Percentiles rank a stretch among this genome's conserved stretches.
Conservation (phyloP, 2,888 invertebrate genomes). For the Operophtera brumata region DNA sequence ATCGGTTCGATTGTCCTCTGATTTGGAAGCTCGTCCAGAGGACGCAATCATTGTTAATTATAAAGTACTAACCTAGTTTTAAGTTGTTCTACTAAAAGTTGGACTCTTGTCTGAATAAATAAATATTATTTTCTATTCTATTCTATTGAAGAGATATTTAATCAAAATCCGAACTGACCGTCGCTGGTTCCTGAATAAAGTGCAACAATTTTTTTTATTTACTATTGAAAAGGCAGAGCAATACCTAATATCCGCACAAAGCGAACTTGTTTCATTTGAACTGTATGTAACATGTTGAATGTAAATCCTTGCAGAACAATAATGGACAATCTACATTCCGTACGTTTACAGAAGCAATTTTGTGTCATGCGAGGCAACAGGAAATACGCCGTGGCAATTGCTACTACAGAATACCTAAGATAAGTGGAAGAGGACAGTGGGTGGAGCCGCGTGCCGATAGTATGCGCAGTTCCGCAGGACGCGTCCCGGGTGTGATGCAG, state of each 20-base stretch:
- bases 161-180: too few relatives aligned
- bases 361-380: conserved; percentile 66
- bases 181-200: too few relatives aligned
- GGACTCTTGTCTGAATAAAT: too few relatives aligned
- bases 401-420: conserved; percentile 30
- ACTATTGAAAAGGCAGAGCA: conserved; percentile 20
- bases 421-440: conserved; percentile 7
- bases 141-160: too few relatives aligned
- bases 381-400: conserved; percentile 62
- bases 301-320: conserved; percentile 55
- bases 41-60: too few relatives aligned
- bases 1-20: too few relatives aligned
- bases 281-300: conserved; percentile 32
- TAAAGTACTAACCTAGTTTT: too few relatives aligned
- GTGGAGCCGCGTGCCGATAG: background rate
- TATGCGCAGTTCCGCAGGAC: background rate
- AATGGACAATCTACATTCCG: conserved; percentile 72
- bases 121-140: too few relatives aligned
- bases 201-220: background rate
- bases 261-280: conserved; percentile 19
- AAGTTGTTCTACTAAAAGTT: too few relatives aligned
- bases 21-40: too few relatives aligned
- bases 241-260: conserved; percentile 18
- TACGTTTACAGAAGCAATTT: conserved; percentile 71
- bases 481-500: background rate